Evolutionary conservation across 1,140 invertebrate genomes (phyloP), one percentile per base, ranked within the genome.

Genomic region (Caenorhabditis briggsae): DNA sequence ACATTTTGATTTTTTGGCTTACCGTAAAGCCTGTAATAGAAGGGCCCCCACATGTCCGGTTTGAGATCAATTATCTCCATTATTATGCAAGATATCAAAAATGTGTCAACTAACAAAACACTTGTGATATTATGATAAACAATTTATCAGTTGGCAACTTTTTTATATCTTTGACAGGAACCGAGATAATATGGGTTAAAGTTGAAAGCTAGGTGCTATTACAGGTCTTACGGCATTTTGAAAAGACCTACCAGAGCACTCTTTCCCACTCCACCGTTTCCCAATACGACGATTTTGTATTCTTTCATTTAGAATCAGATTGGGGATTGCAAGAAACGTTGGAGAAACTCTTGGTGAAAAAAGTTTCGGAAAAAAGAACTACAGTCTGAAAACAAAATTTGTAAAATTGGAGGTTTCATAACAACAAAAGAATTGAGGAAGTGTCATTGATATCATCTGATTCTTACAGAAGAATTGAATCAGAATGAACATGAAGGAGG

Each of bases 381-480:
- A 33, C 5, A 2, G 14, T 18, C 55, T 58, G 6, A 18, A 58
- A 58, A 58, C 16, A 59, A 59, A 59, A 59, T 23, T 14, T 20
- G 59, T 41, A 70, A 70, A 16, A 12, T 64, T 70, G 11, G 11
- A 70, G 61, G 11, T 78, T 50, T 50, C 46, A 70, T 46, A 70
- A 70, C 43, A 70, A 70, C 43, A 70, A 70, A 50, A 78, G 46
- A 78, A 50, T 50, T 50, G 43, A 78, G 46, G 46, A 78, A 78
- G 46, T 50, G n/a, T 78, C n/a, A 23, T 78, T 11, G 23, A 46
- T 50, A 70, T 46, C 33, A 70, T 70, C 64, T 43, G 70, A 78
- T 48, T 78, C 46, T 50, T 46, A 20, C 70, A 50, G 41, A 78
- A 78, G 43, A 78, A 78, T 78, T 78, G 70, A 78, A 78, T 78